phyloP scores from a whole-genome alignment of 2,888 invertebrate species.

The Anthophora plumipes region DNA sequence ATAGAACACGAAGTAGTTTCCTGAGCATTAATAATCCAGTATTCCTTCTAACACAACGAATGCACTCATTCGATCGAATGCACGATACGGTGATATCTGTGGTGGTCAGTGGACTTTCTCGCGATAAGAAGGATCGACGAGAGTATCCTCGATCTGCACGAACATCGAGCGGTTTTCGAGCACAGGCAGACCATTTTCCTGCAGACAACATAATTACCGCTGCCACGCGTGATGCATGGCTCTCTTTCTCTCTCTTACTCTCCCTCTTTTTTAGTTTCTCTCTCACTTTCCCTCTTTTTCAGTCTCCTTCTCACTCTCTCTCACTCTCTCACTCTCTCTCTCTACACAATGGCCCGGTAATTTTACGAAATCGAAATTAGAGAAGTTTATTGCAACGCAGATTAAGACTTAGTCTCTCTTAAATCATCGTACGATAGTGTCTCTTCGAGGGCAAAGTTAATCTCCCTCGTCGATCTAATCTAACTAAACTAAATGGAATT shows the following conservation, averaged over 20 bases:
- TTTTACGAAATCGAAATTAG: no score
- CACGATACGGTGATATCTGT: neutral
- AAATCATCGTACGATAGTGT: conserved; percentile 5
- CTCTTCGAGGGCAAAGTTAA: conserved; percentile 20
- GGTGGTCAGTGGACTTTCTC: neutral
- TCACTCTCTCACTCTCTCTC: neutral
- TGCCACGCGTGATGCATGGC: conserved; percentile 48
- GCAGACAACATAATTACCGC: conserved; percentile 53
- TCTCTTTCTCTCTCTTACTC: conserved; percentile 33
- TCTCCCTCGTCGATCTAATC: conserved; percentile 39
- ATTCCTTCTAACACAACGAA: neutral
- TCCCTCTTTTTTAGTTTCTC: neutral
- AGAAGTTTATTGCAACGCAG: no score
- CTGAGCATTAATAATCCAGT: neutral
- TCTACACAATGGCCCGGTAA: no score
- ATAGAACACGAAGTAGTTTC: no score
- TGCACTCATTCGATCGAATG: neutral
- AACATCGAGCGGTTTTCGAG: conserved; percentile 36
- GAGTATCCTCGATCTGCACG: conserved; percentile 33
- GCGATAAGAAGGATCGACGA: conserved; percentile 27
- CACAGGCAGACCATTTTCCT: conserved; percentile 36
- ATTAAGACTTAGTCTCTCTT: neutral
- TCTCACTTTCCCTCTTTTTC: neutral
- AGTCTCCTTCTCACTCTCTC: neutral
- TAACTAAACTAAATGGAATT: conserved; percentile 55